Conservation (phyloP, 53 echinoderm and acorn worm species). For the Pentamera pediparva region DNA sequence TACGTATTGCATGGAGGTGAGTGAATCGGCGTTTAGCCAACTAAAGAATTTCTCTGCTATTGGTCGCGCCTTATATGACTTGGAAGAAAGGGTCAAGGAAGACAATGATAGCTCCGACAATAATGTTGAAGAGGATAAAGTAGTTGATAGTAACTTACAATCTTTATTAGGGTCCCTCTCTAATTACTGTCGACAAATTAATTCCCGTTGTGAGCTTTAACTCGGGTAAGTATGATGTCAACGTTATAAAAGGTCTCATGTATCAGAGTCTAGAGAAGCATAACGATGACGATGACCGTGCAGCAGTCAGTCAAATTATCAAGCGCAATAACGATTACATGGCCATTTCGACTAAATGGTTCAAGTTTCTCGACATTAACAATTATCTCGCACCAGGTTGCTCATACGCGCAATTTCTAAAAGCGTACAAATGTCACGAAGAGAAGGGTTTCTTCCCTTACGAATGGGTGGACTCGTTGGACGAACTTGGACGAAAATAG, state of each 20-base stretch:
- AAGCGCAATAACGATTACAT: too few species aligned
- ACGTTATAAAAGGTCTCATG: not conserved
- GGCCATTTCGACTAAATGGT: not conserved
- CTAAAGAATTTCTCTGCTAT: not conserved
- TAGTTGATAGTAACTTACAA: not conserved
- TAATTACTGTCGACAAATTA: not conserved
- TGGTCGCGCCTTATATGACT: not conserved
- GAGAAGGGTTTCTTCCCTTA: slow-evolving; percentile 40
- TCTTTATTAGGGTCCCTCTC: not conserved
- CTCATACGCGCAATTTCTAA: slow-evolving; percentile 31
- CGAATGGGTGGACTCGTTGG: slow-evolving; percentile 30
- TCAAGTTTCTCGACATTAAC: slow-evolving; percentile 47
- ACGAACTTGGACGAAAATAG: too few species aligned
- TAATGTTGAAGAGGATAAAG: not conserved
- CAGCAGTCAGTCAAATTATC: not conserved
- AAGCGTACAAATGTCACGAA: slow-evolving; percentile 31
- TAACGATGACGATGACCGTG: not conserved
- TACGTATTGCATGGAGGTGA: not conserved
- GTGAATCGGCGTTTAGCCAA: not conserved
- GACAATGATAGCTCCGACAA: not conserved
- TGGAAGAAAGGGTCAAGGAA: not conserved
- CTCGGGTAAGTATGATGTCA: slow-evolving; percentile 8
- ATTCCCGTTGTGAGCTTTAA: not conserved
- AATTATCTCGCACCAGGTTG: slow-evolving; percentile 49
- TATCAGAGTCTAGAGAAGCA: not conserved